Conservation (phyloP, 1,140 invertebrate genomes). For the Trichoplusia ni region DNA sequence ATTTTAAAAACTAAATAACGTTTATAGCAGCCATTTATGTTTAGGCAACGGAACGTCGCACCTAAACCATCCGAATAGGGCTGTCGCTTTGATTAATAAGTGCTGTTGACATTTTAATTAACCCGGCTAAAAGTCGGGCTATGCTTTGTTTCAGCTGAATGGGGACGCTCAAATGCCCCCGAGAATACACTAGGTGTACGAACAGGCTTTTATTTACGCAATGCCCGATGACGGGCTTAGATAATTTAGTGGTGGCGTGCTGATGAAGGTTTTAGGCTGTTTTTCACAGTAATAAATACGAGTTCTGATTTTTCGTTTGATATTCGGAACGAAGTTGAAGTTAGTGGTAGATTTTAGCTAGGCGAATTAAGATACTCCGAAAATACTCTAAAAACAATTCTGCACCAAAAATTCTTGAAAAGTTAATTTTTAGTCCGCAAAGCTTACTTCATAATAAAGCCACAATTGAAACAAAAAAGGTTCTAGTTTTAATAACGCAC, state of each 20-base stretch:
- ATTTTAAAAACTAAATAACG: too few species aligned
- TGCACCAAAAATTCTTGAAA: background rate
- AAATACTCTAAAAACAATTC: too few species aligned
- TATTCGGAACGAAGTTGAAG: too few species aligned
- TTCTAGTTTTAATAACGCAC: constrained; percentile 33
- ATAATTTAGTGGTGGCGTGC: constrained; percentile 3
- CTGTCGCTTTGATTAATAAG: constrained; percentile 71
- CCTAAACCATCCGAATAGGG: constrained; percentile 3
- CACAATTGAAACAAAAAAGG: constrained; percentile 18
- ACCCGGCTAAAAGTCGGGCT: constrained; percentile 68
- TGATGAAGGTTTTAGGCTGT: background rate
- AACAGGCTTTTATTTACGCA: constrained; percentile 25
- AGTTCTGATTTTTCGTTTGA: background rate
- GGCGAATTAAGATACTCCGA: too few species aligned
- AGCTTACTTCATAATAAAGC: constrained; percentile 26
- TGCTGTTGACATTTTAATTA: constrained; percentile 76
- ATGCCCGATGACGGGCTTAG: background rate
- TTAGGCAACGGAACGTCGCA: constrained; percentile 4
- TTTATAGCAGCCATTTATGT: too few species aligned
- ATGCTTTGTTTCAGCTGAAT: constrained; percentile 60
- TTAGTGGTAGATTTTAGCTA: too few species aligned
- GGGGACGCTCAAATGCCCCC: constrained; percentile 52
- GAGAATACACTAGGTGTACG: constrained; percentile 18
- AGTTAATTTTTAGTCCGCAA: constrained; percentile 22
- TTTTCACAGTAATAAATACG: background rate